Evolutionary conservation across 23 tunicate genomes (phyloP).

Genomic region (Ascidia mentula): DNA sequence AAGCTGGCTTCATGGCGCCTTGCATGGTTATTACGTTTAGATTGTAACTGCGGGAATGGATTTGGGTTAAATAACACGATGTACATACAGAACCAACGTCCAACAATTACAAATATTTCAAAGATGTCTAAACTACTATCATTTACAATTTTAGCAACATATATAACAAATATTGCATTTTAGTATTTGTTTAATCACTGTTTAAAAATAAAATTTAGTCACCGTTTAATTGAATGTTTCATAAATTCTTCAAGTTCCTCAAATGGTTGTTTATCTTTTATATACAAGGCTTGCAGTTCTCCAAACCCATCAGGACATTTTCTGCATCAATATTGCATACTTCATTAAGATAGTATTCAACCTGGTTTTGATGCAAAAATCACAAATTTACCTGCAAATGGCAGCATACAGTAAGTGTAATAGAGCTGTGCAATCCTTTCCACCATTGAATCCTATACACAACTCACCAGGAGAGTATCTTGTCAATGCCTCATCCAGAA

Average conservation of each 20-base stretch:
- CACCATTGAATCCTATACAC: slow-evolving; percentile 55
- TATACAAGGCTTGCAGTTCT: slow-evolving; percentile 43
- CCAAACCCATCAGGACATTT: slow-evolving; percentile 16
- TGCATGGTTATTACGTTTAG: slow-evolving; percentile 31
- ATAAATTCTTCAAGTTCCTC: slow-evolving; percentile 73
- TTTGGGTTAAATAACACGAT: too few species aligned
- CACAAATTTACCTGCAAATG: slow-evolving; percentile 16
- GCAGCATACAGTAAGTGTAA: slow-evolving; percentile 43
- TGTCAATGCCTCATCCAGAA: slow-evolving; percentile 31
- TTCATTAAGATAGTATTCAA: too few species aligned
- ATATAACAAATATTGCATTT: too few species aligned
- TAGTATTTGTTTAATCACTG: too few species aligned
- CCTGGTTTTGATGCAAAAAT: not conserved
- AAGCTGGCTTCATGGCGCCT: slow-evolving; percentile 68
- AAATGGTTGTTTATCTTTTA: slow-evolving; percentile 63
- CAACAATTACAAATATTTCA: too few species aligned
- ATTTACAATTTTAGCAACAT: too few species aligned
- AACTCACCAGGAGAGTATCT: slow-evolving; percentile 20
- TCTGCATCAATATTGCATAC: slow-evolving; percentile 15
- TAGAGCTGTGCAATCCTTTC: slow-evolving; percentile 58
- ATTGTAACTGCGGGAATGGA: slow-evolving; percentile 76
- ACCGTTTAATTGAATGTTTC: slow-evolving; percentile 48
- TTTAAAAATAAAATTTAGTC: too few species aligned
- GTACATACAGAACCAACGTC: too few species aligned
- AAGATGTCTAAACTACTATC: too few species aligned